phyloP scores from a whole-genome alignment of 2,888 invertebrate species.

The Adelognathus sp. region DNA sequence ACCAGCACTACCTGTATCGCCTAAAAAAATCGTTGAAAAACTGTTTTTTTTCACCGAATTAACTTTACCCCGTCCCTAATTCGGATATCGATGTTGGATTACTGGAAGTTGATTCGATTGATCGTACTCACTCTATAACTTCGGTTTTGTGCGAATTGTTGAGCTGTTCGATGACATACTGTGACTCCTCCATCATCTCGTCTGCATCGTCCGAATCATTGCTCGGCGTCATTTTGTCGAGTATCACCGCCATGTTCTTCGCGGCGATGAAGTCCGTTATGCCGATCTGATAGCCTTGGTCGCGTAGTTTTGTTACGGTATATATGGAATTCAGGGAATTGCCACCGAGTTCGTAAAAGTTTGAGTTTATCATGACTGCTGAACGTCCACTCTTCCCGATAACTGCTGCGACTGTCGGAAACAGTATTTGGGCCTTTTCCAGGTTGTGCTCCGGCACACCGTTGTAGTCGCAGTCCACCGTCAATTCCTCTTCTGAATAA shows the following conservation, averaged over 20 bases:
- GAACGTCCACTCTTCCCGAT: slow-evolving; percentile 86
- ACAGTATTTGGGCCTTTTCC: slow-evolving; percentile 86
- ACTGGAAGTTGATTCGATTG: slow-evolving; percentile 80
- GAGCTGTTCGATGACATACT: slow-evolving; percentile 83
- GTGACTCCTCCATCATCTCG: slow-evolving; percentile 70
- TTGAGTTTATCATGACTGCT: slow-evolving; percentile 85
- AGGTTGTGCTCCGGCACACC: slow-evolving; percentile 84
- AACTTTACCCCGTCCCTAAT: too few species aligned
- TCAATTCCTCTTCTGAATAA: slow-evolving; percentile 83
- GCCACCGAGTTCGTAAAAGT: slow-evolving; percentile 93
- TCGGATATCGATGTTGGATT: not conserved
- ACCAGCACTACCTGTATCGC: too few species aligned
- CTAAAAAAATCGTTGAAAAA: not conserved
- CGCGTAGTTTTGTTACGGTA: slow-evolving; percentile 89
- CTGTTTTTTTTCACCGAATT: too few species aligned
- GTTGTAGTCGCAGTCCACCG: slow-evolving; percentile 86
- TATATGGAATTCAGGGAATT: slow-evolving; percentile 93
- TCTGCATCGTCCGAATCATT: slow-evolving; percentile 67
- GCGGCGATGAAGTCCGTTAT: slow-evolving; percentile 92
- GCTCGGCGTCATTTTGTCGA: slow-evolving; percentile 83
- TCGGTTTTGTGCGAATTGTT: slow-evolving; percentile 85
- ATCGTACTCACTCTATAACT: slow-evolving; percentile 86
- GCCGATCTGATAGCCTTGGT: slow-evolving; percentile 90
- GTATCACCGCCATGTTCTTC: slow-evolving; percentile 86
- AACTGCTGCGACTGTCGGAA: slow-evolving; percentile 89